phyloP scores from a whole-genome alignment of 2,888 invertebrate genomes.

The Drosophila setosimentum region DNA sequence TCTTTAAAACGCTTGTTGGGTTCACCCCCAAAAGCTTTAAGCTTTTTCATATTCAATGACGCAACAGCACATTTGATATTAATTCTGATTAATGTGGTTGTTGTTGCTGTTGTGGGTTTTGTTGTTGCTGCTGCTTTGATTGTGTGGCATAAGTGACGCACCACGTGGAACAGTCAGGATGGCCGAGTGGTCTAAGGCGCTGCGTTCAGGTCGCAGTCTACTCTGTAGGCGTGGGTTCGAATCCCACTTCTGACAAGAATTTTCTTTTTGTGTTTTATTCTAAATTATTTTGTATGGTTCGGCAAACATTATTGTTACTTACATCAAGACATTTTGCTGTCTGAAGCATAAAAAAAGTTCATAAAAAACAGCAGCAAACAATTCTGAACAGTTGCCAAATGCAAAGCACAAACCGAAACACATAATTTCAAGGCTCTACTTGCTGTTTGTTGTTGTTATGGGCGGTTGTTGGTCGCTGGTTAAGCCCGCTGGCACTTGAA shows the following conservation, averaged over 20 bases:
- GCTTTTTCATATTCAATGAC: neutral
- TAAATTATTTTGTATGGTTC: constrained; percentile 6
- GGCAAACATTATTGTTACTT: constrained; percentile 7
- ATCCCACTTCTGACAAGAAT: constrained; percentile 60
- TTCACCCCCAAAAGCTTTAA: constrained; percentile 4
- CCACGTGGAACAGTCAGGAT: constrained; percentile 31
- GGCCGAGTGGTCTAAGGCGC: constrained; percentile 68
- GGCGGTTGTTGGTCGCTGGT: constrained; percentile 16
- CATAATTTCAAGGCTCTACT: neutral
- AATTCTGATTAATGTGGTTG: neutral
- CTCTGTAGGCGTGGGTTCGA: constrained; percentile 68
- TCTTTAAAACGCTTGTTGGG: constrained; percentile 16
- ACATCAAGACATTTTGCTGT: neutral
- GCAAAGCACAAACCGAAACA: constrained; percentile 14
- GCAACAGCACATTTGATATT: neutral
- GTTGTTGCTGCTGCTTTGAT: constrained; percentile 6
- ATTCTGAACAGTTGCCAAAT: constrained; percentile 5
- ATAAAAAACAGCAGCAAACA: constrained; percentile 11
- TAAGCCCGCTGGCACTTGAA: constrained; percentile 50
- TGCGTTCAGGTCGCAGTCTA: constrained; percentile 68
- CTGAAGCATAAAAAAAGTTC: constrained; percentile 1
- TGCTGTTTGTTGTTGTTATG: constrained; percentile 18
- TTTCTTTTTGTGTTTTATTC: constrained; percentile 14
- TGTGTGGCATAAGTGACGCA: constrained; percentile 3
- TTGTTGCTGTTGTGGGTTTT: neutral